Percentiles rank a stretch among this genome's conserved stretches.
Evolutionary conservation across 2,113 vertebrate species (phyloP).

Genomic region (Paramormyrops kingsleyae): DNA sequence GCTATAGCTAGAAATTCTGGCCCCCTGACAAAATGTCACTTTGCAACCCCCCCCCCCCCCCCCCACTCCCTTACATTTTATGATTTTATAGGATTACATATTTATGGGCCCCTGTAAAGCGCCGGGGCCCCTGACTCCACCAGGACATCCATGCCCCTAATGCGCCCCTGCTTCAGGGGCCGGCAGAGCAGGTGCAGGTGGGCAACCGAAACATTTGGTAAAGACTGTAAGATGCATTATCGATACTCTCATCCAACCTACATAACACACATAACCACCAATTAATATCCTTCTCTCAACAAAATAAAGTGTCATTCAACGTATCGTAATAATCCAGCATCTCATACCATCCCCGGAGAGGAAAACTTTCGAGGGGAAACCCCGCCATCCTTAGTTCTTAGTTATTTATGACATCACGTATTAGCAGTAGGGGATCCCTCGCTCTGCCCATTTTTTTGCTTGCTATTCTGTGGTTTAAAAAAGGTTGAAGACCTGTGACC

Average conservation of each 20-base stretch:
- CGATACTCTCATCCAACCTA: not conserved
- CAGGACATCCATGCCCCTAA: no score
- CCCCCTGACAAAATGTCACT: no score
- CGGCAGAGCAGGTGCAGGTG: not conserved
- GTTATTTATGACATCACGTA: not conserved
- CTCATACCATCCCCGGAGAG: not conserved
- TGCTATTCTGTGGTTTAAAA: not conserved
- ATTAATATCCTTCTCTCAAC: not conserved
- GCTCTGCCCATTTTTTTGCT: not conserved
- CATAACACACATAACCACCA: not conserved
- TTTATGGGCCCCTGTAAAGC: not conserved
- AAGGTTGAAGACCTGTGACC: not conserved
- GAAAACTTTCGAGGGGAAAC: not conserved
- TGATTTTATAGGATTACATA: not conserved
- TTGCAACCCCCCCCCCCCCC: no score
- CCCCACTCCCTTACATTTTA: no score
- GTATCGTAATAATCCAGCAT: not conserved
- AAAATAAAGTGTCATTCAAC: not conserved
- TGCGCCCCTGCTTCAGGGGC: not conserved
- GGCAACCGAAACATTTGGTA: not conserved
- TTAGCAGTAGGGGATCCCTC: not conserved
- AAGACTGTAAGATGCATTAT: not conserved
- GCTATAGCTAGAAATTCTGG: not conserved
- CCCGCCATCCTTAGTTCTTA: not conserved
- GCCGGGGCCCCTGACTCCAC: not conserved